Conservation (phyloP, 1,140 invertebrate genomes). For the Drosophila quadrilineata region DNA sequence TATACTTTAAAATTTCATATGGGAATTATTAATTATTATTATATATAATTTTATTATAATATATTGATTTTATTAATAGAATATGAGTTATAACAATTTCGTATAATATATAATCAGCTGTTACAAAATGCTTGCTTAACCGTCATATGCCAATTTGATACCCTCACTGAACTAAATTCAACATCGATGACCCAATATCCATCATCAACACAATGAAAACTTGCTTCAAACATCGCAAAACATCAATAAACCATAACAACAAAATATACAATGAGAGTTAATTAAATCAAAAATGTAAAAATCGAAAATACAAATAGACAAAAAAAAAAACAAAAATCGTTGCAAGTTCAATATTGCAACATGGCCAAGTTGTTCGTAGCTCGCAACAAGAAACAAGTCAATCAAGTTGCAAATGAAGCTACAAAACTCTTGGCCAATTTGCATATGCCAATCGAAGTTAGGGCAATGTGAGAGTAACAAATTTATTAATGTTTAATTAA, state of each 20-base stretch:
- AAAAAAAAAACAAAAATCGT: conserved; percentile 17
- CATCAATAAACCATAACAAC: conserved; percentile 14
- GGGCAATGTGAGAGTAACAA: conserved; percentile 20
- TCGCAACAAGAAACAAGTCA: conserved; percentile 20
- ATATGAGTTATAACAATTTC: neutral
- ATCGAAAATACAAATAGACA: conserved; percentile 3
- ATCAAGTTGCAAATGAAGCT: conserved; percentile 27
- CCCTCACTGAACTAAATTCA: neutral
- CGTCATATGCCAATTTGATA: too few relatives aligned
- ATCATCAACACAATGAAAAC: conserved; percentile 29
- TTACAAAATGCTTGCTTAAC: too few relatives aligned
- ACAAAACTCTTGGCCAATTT: conserved; percentile 38
- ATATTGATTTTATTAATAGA: too few relatives aligned
- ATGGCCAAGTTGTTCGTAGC: conserved; percentile 33
- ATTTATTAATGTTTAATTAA: conserved; percentile 63
- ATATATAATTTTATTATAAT: neutral
- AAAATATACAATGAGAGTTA: conserved; percentile 41
- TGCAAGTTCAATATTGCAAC: conserved; percentile 54
- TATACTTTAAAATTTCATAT: neutral
- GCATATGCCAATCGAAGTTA: conserved; percentile 49
- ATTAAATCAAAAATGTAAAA: conserved; percentile 49
- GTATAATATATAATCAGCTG: too few relatives aligned
- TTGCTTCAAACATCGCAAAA: conserved; percentile 30
- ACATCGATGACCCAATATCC: neutral
- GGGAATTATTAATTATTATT: too few relatives aligned